Percentiles rank a stretch among this genome's conserved stretches.
Conservation (phyloP, 2,113 vertebrate species). For the Euleptes europaea region DNA sequence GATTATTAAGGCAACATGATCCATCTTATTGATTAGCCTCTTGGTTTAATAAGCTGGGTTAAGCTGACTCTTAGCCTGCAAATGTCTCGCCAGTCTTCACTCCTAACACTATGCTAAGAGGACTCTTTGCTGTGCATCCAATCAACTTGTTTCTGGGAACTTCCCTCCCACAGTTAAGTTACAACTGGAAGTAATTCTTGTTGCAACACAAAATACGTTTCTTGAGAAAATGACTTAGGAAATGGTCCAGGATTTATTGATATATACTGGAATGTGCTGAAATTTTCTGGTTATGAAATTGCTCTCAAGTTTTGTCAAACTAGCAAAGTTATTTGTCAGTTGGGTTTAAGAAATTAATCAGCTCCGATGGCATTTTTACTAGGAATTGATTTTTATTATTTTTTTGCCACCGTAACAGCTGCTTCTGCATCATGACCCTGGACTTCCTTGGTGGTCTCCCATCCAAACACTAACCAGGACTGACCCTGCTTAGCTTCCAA, state of each 20-base stretch:
- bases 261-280: neutral
- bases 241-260: neutral
- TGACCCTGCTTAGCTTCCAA: neutral
- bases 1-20: constrained; percentile 60
- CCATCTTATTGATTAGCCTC: constrained; percentile 57
- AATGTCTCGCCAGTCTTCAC: no score
- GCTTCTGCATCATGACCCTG: no score
- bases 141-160: neutral
- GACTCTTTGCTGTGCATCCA: constrained; percentile 7
- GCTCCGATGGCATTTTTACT: no score
- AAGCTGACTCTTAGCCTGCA: constrained; percentile 56
- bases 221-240: no score
- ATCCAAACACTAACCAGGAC: no score
- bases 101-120: no score
- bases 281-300: constrained; percentile 30
- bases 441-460: no score
- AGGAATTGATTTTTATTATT: no score
- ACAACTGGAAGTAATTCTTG: neutral
- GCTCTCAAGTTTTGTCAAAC: constrained; percentile 57
- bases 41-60: constrained; percentile 40
- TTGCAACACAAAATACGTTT: neutral
- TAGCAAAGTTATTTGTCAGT: constrained; percentile 68
- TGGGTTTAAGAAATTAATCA: constrained; percentile 54
- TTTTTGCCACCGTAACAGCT: no score
- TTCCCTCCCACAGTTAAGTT: neutral